Evolutionary conservation across 2,113 vertebrate species (phyloP).

Genomic region (Gambusia holbrooki): DNA sequence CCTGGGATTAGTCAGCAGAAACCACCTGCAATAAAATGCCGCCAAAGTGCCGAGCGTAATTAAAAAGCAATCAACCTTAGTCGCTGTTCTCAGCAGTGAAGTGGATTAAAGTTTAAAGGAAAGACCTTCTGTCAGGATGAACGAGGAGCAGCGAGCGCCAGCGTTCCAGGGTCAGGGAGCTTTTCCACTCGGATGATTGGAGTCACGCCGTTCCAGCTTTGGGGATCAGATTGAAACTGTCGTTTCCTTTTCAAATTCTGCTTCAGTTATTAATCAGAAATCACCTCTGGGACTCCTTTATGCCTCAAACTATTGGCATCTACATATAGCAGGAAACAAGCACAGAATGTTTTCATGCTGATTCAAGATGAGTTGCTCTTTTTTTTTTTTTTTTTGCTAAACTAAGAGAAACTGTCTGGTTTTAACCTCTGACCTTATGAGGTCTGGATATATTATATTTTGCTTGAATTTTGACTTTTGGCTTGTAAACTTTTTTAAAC

Average conservation of each 20-base stretch:
- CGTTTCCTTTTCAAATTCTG: not conserved
- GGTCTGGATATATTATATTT: too few relatives aligned
- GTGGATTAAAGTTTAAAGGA: conserved; percentile 25
- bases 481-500: too few relatives aligned
- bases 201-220: not conserved
- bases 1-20: conserved; percentile 23
- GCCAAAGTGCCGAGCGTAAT: conserved; percentile 40
- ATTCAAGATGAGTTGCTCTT: too few relatives aligned
- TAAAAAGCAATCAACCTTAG: conserved; percentile 42
- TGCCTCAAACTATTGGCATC: not conserved
- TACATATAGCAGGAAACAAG: too few relatives aligned
- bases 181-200: not conserved
- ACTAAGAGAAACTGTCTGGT: too few relatives aligned
- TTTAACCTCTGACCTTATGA: too few relatives aligned
- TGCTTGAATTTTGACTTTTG: too few relatives aligned
- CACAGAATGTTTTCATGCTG: too few relatives aligned
- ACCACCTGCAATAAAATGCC: conserved; percentile 23
- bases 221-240: not conserved
- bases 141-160: conserved; percentile 12
- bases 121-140: conserved; percentile 20
- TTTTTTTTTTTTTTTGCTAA: too few relatives aligned
- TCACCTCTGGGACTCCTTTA: not conserved
- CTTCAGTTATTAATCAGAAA: not conserved
- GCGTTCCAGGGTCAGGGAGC: conserved; percentile 24
- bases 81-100: not conserved